A percentile compares a stretch with the other conserved stretches of the same genome.
Conservation (phyloP, 2,113 vertebrate species). For the Balaenoptera acutorostrata region DNA sequence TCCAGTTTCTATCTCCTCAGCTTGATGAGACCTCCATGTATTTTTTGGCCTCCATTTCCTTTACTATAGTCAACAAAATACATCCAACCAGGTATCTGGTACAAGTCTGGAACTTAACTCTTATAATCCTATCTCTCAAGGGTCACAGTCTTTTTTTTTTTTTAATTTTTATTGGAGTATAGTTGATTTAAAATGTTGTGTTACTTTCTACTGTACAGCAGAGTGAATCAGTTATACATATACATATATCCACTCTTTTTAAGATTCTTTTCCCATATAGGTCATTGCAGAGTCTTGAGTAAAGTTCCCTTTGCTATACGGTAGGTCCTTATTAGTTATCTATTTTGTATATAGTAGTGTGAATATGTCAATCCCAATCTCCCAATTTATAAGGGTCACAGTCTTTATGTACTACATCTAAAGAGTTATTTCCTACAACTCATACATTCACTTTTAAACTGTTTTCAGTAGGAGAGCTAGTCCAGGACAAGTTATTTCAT, state of each 20-base stretch:
- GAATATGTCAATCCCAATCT: too few species aligned
- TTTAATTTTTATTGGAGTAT: too few species aligned
- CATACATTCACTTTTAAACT: not conserved
- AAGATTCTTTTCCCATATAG: too few species aligned
- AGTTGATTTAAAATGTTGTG: too few species aligned
- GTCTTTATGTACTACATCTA: not conserved
- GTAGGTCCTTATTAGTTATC: too few species aligned
- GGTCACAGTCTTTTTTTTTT: not conserved
- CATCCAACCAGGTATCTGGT: not conserved
- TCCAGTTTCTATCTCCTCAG: not conserved
- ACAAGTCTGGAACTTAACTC: not conserved
- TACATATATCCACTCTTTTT: too few species aligned
- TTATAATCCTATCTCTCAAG: not conserved
- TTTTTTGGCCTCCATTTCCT: not conserved
- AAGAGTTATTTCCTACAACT: not conserved
- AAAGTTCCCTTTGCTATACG: too few species aligned
- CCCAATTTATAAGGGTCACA: not conserved
- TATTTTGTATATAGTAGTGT: too few species aligned
- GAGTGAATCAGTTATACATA: too few species aligned
- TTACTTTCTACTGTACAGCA: too few species aligned
- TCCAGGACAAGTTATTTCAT: not conserved
- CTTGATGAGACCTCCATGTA: rapidly evolving
- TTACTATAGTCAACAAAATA: not conserved
- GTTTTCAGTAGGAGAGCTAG: not conserved
- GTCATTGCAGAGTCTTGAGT: too few species aligned